These are phyloP conservation scores for Rhinichthys osculus DNA, from an alignment of 2,797 vertebrate species.

Conservation along the genomic window DNA sequence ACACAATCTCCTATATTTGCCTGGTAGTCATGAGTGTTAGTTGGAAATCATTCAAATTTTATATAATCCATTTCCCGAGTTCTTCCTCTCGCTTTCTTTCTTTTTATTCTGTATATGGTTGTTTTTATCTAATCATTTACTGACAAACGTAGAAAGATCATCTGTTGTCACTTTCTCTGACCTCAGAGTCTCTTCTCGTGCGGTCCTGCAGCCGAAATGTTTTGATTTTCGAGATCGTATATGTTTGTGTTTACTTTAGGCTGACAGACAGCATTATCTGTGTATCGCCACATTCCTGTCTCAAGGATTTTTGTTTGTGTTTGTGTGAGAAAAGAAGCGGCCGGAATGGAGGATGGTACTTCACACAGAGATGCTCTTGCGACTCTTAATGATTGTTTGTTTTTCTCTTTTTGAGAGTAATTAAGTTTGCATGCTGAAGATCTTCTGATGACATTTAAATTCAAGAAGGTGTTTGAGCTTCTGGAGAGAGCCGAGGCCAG, in stretches of 20 bases:
- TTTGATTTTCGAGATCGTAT: slow-evolving; percentile 16
- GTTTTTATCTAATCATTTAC: neutral
- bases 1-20: neutral
- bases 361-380: neutral
- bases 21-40: neutral
- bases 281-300: slow-evolving; percentile 48
- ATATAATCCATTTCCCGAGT: neutral
- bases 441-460: slow-evolving; percentile 1
- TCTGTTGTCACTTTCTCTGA: neutral
- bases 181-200: neutral
- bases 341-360: neutral
- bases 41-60: too few relatives aligned
- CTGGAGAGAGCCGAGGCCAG: neutral
- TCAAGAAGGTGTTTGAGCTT: neutral
- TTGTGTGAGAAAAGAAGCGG: neutral
- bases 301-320: slow-evolving; percentile 22
- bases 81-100: neutral
- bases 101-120: neutral
- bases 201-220: neutral
- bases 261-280: slow-evolving; percentile 26
- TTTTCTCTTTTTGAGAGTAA: neutral
- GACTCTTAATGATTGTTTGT: slow-evolving; percentile 16
- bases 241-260: slow-evolving; percentile 32
- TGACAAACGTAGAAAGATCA: neutral
- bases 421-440: neutral